These are phyloP conservation scores for Tipula confusa DNA, from an alignment of 2,888 invertebrate genomes.

Conservation along the genomic window DNA sequence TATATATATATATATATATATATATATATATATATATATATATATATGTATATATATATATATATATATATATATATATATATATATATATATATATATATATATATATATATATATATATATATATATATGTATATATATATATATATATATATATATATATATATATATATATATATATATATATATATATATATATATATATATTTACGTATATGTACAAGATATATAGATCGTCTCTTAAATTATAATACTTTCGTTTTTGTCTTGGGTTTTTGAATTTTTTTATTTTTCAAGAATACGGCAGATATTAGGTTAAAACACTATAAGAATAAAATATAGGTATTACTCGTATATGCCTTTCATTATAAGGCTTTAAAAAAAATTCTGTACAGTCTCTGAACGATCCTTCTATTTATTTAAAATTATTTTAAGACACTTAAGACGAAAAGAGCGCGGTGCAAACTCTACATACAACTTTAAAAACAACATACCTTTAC, in stretches of 20 bases:
- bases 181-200: too few species aligned
- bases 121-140: background rate
- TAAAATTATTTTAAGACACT: background rate
- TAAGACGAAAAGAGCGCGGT: background rate
- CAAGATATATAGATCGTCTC: background rate
- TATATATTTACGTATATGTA: background rate
- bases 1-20: background rate
- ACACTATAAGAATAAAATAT: constrained; percentile 3
- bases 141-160: background rate
- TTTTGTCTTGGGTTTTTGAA: background rate
- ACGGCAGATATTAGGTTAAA: background rate
- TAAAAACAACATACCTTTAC: background rate
- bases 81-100: background rate
- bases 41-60: background rate
- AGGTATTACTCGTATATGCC: background rate
- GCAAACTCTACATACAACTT: background rate
- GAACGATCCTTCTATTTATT: constrained; percentile 7
- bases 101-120: background rate
- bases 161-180: background rate
- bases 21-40: background rate
- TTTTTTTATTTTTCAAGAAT: background rate
- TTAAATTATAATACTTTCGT: too few species aligned
- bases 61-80: background rate
- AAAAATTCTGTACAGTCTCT: background rate
- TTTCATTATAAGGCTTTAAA: background rate